These are phyloP conservation scores for Eubasilissa regina DNA, from an alignment of 1,140 invertebrate genomes.

Conservation along the genomic window DNA sequence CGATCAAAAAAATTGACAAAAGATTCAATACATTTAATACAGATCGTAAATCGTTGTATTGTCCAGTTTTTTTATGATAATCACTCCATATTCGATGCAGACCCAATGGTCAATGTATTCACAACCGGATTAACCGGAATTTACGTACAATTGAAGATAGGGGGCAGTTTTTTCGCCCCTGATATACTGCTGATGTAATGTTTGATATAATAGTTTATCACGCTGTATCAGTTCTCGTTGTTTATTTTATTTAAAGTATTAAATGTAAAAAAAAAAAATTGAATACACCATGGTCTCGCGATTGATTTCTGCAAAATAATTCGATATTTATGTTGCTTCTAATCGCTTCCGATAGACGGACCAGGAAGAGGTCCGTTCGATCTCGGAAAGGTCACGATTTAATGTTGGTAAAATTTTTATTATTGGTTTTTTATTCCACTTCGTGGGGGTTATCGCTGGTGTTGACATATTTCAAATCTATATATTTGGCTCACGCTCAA, in stretches of 20 bases:
- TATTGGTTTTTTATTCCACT: conserved; percentile 26
- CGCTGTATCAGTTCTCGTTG: not conserved
- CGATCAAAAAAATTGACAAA: conserved; percentile 28
- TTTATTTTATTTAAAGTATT: not conserved
- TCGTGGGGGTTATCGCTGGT: conserved; percentile 9
- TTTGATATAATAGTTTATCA: not conserved
- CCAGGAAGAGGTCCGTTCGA: conserved; percentile 14
- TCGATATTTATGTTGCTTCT: not conserved
- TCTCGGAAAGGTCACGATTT: conserved; percentile 17
- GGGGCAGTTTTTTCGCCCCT: not conserved
- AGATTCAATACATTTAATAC: conserved; percentile 34
- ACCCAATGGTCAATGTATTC: conserved; percentile 21
- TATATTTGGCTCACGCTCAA: not conserved
- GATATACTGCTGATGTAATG: not conserved
- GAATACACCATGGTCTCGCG: too few relatives aligned
- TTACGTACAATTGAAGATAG: not conserved
- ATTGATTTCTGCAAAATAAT: too few relatives aligned
- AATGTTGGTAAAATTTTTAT: not conserved
- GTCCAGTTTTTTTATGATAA: conserved; percentile 39
- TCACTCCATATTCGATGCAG: conserved; percentile 40
- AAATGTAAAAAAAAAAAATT: too few relatives aligned
- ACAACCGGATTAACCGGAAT: conserved; percentile 37
- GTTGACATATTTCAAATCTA: conserved; percentile 29
- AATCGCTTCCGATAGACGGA: conserved; percentile 7
- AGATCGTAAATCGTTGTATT: conserved; percentile 40